Conservation (phyloP, 2,888 invertebrate genomes). For the Thysanoteuthis rhombus region DNA sequence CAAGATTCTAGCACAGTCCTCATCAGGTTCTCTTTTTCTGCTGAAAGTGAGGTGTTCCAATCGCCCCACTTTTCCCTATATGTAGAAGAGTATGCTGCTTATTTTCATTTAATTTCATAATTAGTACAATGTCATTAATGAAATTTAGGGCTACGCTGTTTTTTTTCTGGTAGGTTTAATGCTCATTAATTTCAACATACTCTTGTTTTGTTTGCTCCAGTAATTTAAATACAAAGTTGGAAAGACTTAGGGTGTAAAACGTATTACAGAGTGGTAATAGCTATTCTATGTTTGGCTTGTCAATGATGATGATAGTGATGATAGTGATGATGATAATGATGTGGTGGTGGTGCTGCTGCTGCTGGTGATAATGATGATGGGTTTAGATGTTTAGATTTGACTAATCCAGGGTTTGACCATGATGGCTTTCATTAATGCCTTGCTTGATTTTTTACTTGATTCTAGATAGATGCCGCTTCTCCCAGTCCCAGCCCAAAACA, state of each 20-base stretch:
- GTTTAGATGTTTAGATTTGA: conserved; percentile 23
- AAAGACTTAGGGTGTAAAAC: background rate
- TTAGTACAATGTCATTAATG: background rate
- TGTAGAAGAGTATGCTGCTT: background rate
- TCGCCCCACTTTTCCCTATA: too few species aligned
- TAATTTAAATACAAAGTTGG: background rate
- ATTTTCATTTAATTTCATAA: background rate
- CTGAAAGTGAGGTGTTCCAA: too few species aligned
- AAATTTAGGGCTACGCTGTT: background rate
- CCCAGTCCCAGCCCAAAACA: conserved; percentile 72
- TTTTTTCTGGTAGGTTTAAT: background rate
- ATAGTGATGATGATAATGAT: background rate
- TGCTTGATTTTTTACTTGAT: conserved; percentile 35
- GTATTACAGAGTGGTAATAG: background rate
- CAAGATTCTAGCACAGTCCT: too few species aligned
- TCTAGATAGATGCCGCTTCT: conserved; percentile 83
- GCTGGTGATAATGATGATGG: background rate
- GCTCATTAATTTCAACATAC: background rate
- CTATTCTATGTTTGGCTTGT: conserved; percentile 22
- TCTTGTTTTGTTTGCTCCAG: background rate
- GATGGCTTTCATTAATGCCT: conserved; percentile 29
- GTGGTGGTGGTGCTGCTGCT: background rate
- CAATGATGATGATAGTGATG: background rate
- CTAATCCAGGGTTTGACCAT: conserved; percentile 19
- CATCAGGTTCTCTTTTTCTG: too few species aligned